Evolutionary conservation across 2,888 invertebrate genomes (phyloP).

Genomic region (Dicyrtomina minuta): DNA sequence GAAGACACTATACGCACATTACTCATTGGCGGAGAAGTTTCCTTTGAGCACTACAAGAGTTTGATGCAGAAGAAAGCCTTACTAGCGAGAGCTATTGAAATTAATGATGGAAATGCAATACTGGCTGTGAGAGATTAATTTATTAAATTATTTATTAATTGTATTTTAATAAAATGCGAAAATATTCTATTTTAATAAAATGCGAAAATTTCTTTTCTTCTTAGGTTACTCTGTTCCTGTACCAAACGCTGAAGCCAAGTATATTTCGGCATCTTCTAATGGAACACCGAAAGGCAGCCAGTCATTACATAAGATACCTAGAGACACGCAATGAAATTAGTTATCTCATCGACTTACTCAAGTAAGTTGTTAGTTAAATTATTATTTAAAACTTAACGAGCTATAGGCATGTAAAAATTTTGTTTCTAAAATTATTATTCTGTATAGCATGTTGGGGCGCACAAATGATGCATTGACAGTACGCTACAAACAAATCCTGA

Average conservation of each 20-base stretch:
- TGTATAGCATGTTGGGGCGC: constrained; percentile 66
- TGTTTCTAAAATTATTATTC: no score
- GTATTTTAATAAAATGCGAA: no score
- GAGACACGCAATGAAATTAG: constrained; percentile 66
- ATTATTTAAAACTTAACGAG: no score
- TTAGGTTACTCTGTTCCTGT: constrained; percentile 73
- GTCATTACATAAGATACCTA: constrained; percentile 74
- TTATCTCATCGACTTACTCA: constrained; percentile 72
- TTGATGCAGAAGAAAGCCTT: constrained; percentile 67
- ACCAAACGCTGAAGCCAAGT: constrained; percentile 70
- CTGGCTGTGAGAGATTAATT: constrained; percentile 63
- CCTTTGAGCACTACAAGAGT: constrained; percentile 62
- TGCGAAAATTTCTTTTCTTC: no score
- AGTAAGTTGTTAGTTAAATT: constrained; percentile 63
- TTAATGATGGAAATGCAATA: constrained; percentile 77
- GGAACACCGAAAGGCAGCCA: constrained; percentile 69
- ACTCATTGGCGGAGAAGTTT: constrained; percentile 60
- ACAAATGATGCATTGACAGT: constrained; percentile 65
- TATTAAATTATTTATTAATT: no score
- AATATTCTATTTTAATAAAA: no score
- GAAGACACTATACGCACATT: constrained; percentile 61
- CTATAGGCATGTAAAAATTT: no score
- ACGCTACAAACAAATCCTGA: constrained; percentile 49
- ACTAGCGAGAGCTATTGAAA: constrained; percentile 69
- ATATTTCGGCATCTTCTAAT: constrained; percentile 70